Conservation (phyloP, 2,888 invertebrate species). For the Taphrorychus bicolor region DNA sequence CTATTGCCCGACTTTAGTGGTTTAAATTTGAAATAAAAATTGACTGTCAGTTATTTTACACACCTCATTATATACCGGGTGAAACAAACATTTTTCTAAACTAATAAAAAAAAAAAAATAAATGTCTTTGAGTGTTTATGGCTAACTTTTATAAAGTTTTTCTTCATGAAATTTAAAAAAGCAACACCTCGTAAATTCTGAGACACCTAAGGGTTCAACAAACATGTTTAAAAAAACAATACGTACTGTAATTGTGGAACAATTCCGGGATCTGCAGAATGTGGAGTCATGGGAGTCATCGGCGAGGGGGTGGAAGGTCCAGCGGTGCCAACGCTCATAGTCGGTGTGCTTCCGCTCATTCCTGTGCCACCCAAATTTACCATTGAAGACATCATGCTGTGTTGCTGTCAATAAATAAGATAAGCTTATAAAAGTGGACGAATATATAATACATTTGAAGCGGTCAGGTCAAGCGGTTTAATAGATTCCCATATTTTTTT, state of each 20-base stretch:
- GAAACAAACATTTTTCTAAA: too few species aligned
- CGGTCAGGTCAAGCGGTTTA: too few species aligned
- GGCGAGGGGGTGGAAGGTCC: constrained; percentile 80
- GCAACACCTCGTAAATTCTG: too few species aligned
- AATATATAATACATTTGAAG: background rate
- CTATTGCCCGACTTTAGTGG: too few species aligned
- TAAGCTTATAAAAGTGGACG: background rate
- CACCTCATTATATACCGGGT: too few species aligned
- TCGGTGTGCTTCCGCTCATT: constrained; percentile 69
- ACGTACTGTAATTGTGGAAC: constrained; percentile 88
- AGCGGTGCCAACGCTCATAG: constrained; percentile 57
- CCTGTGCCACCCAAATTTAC: constrained; percentile 71
- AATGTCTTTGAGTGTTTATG: too few species aligned
- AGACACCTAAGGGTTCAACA: background rate
- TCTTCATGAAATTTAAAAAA: too few species aligned
- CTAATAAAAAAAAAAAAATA: too few species aligned
- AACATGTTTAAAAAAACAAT: background rate
- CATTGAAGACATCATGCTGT: constrained; percentile 77
- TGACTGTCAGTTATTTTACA: too few species aligned
- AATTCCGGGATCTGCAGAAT: constrained; percentile 92
- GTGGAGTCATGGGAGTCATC: constrained; percentile 90
- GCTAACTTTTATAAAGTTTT: too few species aligned
- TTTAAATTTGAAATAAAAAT: too few species aligned
- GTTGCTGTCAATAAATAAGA: constrained; percentile 69
- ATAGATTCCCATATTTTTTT: too few species aligned